Evolutionary conservation across 2,888 invertebrate species (phyloP).

Genomic region (Xestia xanthographa): DNA sequence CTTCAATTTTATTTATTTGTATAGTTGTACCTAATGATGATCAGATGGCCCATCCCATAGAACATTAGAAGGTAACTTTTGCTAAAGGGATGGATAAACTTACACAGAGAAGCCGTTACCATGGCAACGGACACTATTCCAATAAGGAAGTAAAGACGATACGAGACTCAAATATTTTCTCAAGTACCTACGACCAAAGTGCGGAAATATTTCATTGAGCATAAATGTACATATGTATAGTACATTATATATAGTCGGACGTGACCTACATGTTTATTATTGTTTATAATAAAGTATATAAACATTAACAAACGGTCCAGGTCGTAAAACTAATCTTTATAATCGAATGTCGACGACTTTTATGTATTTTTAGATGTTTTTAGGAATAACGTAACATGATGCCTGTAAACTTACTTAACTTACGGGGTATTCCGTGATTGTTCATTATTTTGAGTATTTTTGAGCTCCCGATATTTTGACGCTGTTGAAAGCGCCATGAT

Average conservation of each 20-base stretch:
- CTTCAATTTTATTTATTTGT: background rate
- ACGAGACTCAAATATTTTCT: slow-evolving; percentile 37
- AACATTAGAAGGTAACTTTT: background rate
- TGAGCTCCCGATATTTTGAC: no score
- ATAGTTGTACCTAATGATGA: background rate
- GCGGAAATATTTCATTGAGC: slow-evolving; percentile 32
- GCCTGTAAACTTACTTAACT: no score
- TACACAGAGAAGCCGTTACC: background rate
- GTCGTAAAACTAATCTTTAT: slow-evolving; percentile 43
- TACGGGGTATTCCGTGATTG: no score
- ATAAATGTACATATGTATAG: slow-evolving; percentile 36
- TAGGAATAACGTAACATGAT: slow-evolving; percentile 23
- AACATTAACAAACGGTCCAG: slow-evolving; percentile 29
- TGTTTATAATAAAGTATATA: slow-evolving; percentile 32
- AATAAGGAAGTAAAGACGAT: slow-evolving; percentile 26
- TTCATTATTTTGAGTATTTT: no score
- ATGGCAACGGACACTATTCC: slow-evolving; percentile 11
- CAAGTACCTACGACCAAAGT: slow-evolving; percentile 1
- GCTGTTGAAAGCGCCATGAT: no score
- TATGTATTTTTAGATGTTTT: slow-evolving; percentile 30
- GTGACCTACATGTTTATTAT: slow-evolving; percentile 52
- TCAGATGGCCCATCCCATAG: background rate
- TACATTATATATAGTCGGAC: slow-evolving; percentile 29
- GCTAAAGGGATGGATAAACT: background rate
- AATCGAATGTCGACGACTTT: slow-evolving; percentile 25